Base-by-base conservation (phyloP, 2,888 invertebrate species). In the Synergus japonicus region DNA sequence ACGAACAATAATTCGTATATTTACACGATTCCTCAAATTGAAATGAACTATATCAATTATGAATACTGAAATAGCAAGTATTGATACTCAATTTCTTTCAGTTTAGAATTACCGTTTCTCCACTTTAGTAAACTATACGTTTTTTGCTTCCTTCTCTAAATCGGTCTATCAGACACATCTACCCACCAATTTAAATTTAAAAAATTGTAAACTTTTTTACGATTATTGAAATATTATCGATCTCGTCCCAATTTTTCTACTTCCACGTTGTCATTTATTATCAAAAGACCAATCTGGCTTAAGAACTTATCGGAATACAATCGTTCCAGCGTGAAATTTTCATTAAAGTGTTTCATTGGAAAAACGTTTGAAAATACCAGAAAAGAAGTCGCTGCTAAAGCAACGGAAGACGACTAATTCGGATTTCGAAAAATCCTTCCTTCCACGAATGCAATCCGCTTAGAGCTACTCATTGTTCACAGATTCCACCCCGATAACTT, bases 401-500 rank as follows among this genome's bases (percentile, higher is more conserved):
- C 54, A n/a, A 54, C 54, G 2, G n/a, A n/a, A 54, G 54, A 54
- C 9, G n/a, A 54, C n/a, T 54, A n/a, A 54, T n/a, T 54, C n/a
- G 54, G 8, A 54, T 54, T 54, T 54, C 54, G 49, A 54, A 54
- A 54, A 54, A 54, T 54, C 54, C 54, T 54, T 54, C n/a, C n/a
- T 13, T 54, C n/a, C 8, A 13, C 8, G 8, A 54, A 54, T 54
- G 54, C n/a, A 54, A 54, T 54, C 54, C 54, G 54, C n/a, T 54
- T 54, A 54, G 54, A 54, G 54, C 54, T 54, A n/a, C 8, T 54
- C 54, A 54, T 54, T 54, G 54, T 54, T 54, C 2, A n/a, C n/a
- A n/a, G 54, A 54, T 54, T 54, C n/a, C n/a, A n/a, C 54, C 54
- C n/a, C 8, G n/a, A n/a, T n/a, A 54, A n/a, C 54, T n/a, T n/a